Evolutionary conservation across 2,888 invertebrate species (phyloP).

Genomic region (Trachelus tabidus): DNA sequence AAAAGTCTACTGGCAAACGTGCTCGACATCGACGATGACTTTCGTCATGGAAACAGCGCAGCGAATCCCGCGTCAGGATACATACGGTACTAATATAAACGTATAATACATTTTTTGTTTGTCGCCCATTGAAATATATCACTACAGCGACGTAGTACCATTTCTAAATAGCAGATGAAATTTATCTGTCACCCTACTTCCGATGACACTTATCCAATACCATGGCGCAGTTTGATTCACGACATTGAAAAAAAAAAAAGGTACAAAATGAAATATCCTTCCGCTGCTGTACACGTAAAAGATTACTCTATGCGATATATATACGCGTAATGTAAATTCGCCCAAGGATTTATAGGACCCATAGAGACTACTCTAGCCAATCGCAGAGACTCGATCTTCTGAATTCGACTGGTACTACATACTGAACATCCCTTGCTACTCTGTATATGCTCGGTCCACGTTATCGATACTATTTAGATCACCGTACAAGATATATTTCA

Average conservation of each 20-base stretch:
- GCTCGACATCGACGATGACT: slow-evolving; percentile 95
- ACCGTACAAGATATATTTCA: background rate
- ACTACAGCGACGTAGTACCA: background rate
- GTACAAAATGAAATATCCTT: background rate
- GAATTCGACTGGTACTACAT: background rate
- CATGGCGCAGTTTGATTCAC: background rate
- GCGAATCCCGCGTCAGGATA: slow-evolving; percentile 18
- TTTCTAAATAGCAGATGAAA: background rate
- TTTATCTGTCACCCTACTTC: background rate
- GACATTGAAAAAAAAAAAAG: background rate
- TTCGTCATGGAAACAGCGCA: slow-evolving; percentile 80
- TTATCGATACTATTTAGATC: background rate
- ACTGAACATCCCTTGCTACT: background rate
- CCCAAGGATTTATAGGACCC: background rate
- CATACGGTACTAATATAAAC: slow-evolving; percentile 19
- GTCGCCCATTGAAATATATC: background rate
- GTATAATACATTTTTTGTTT: slow-evolving; percentile 15
- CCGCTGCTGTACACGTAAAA: background rate
- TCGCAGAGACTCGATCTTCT: background rate
- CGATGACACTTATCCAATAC: background rate
- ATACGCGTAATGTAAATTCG: background rate
- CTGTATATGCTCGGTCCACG: background rate
- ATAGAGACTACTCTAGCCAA: background rate
- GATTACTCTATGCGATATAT: background rate
- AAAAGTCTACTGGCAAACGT: slow-evolving; percentile 95